Base-by-base conservation (phyloP, 2,888 invertebrate species). In the Hirtodrosophila histrioides region DNA sequence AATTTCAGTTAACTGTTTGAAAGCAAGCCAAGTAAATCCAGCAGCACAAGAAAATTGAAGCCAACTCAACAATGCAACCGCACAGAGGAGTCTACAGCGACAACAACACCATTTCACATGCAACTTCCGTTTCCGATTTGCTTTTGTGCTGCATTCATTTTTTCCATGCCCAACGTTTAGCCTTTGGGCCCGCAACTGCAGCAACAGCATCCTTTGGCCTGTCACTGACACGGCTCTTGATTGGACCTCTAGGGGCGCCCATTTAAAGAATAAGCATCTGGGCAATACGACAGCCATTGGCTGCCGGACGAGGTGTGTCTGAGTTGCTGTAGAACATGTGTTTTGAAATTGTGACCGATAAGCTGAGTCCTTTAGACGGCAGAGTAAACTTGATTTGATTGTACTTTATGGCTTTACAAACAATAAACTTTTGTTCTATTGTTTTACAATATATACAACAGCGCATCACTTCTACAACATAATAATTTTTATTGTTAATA, bases 81-180 rank as follows among this genome's bases (percentile, higher is more conserved):
- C 55, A 65, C 49, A 49, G 35, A 53, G 31, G 11, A 43, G 43
- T 54, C 56, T 37, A 17, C 46, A 45, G 49, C 51, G 45, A 58
- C 53, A 51, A 46, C 44, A 41, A 64, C 46, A 53, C 29, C 83
- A 65, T 67, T 82, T 64, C 88, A 67, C 76, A 82, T 86, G 88
- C 80, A 82, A 76, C 88, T 86, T 86, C 88, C 82, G 80, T 72
- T 82, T 88, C 86, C 86, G 80, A 66, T 86, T 69, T 69, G 83
- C 75, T 75, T 85, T 87, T 87, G 79, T 79, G 60, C 31, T 31
- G 17, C 31, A 58, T 39, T 31, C n/a, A 31, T 41, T 39, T 29
- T 11, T 51, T 57, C 35, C 29, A 41, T 35, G 29, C 17, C 44
- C 57, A 81, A 43, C 76, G 60, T 67, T 88, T 78, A 66, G 82